Conservation (phyloP, 2,113 vertebrate species). For the Patagioenas fasciata region DNA sequence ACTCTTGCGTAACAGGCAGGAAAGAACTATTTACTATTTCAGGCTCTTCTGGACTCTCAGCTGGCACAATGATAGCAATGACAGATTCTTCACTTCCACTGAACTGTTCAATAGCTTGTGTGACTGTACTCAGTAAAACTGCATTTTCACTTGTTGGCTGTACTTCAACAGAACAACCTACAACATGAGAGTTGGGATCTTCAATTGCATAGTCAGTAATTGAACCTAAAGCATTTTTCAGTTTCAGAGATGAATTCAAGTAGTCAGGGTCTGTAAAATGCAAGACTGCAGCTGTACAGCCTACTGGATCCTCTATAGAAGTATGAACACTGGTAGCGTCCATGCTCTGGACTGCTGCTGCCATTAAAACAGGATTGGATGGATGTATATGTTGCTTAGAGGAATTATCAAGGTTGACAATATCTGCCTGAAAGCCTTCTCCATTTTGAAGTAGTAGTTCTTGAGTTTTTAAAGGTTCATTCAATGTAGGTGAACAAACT, state of each 20-base stretch:
- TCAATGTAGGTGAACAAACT: background rate
- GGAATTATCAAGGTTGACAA: slow-evolving; percentile 12
- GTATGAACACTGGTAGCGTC: background rate
- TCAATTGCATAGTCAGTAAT: slow-evolving; percentile 48
- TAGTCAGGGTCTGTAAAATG: slow-evolving; percentile 53
- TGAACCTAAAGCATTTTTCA: slow-evolving; percentile 19
- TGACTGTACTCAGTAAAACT: slow-evolving; percentile 69
- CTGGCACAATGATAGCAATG: slow-evolving; percentile 75
- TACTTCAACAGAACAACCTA: slow-evolving; percentile 51
- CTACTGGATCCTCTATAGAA: slow-evolving; percentile 29
- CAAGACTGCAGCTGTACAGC: slow-evolving; percentile 63
- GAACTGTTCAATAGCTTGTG: slow-evolving; percentile 70
- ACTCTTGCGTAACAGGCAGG: slow-evolving; percentile 42
- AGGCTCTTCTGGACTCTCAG: slow-evolving; percentile 52
- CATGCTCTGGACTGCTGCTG: slow-evolving; percentile 35
- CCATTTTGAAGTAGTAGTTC: background rate
- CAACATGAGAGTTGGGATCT: slow-evolving; percentile 10
- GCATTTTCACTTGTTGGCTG: slow-evolving; percentile 65
- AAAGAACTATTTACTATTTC: slow-evolving; percentile 36
- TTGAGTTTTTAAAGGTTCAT: slow-evolving; percentile 4
- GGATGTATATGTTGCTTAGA: slow-evolving; percentile 7
- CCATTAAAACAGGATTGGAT: slow-evolving; percentile 19
- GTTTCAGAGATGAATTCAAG: slow-evolving; percentile 57
- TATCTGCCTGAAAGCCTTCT: background rate
- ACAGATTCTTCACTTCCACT: slow-evolving; percentile 67